Conservation (phyloP, 2,888 invertebrate species). For the Clanis bilineata region DNA sequence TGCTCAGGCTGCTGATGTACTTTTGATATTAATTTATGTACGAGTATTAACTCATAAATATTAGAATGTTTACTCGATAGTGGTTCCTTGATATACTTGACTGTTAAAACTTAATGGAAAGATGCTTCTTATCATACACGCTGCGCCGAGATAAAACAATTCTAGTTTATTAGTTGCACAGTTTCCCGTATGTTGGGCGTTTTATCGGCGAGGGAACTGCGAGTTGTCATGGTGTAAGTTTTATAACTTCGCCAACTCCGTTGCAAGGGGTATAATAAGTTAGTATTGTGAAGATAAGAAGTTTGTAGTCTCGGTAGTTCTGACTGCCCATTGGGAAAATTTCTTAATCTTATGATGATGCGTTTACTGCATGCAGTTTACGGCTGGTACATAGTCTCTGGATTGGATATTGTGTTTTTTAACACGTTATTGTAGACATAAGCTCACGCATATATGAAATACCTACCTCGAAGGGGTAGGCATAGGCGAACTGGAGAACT, state of each 20-base stretch:
- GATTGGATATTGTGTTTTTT: background rate
- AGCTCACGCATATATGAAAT: too few species aligned
- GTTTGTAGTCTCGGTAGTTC: constrained; percentile 7
- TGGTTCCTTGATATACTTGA: too few species aligned
- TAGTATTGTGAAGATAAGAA: constrained; percentile 17
- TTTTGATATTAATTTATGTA: too few species aligned
- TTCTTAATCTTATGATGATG: background rate
- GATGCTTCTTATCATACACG: background rate
- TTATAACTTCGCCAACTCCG: constrained; percentile 17
- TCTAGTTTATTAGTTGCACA: constrained; percentile 11
- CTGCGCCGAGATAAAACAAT: background rate
- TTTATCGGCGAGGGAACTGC: constrained; percentile 14
- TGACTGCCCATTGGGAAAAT: constrained; percentile 4
- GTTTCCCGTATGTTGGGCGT: constrained; percentile 2
- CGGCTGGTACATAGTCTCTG: too few species aligned
- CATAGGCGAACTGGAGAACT: too few species aligned
- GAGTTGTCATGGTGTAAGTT: constrained; percentile 16
- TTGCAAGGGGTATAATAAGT: constrained; percentile 16
- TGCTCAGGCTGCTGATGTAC: too few species aligned
- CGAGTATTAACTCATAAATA: too few species aligned
- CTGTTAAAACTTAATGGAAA: background rate
- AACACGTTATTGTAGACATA: too few species aligned
- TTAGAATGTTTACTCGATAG: too few species aligned
- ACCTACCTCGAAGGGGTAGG: too few species aligned
- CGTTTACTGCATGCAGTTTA: too few species aligned